phyloP scores from a whole-genome alignment of 2,113 vertebrate genomes.

The Neodontobutis hainanensis region DNA sequence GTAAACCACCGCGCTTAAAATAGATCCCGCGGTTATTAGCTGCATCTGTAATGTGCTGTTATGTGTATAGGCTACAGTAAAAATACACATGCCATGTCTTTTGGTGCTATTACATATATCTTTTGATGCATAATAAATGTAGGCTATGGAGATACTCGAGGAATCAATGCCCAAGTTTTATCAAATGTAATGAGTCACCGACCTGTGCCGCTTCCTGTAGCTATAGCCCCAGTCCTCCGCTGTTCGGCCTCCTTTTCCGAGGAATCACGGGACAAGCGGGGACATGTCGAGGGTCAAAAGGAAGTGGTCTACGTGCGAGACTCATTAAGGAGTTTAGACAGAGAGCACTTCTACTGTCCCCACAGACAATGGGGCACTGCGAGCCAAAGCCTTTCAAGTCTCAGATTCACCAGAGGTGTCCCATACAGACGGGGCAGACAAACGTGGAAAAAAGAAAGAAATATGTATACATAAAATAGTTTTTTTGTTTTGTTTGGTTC shows the following conservation, averaged over 20 bases:
- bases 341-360: slow-evolving; percentile 51
- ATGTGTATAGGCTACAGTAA: too few species aligned
- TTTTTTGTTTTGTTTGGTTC: too few species aligned
- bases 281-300: slow-evolving; percentile 67
- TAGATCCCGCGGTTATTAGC: neutral
- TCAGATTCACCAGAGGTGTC: slow-evolving; percentile 11
- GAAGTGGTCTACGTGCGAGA: slow-evolving; percentile 72
- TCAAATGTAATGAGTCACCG: slow-evolving; percentile 69
- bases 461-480: neutral
- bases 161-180: slow-evolving; percentile 70
- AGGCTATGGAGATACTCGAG: slow-evolving; percentile 46
- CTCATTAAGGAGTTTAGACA: slow-evolving; percentile 62
- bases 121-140: too few species aligned
- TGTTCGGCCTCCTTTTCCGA: slow-evolving; percentile 81
- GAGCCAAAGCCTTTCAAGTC: slow-evolving; percentile 60
- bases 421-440: neutral
- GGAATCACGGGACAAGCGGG: slow-evolving; percentile 74
- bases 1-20: neutral
- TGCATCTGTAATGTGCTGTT: neutral
- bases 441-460: too few species aligned
- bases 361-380: slow-evolving; percentile 68
- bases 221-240: slow-evolving; percentile 76
- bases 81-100: too few species aligned
- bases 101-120: too few species aligned
- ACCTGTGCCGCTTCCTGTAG: slow-evolving; percentile 74